Evolutionary conservation across 2,113 vertebrate genomes (phyloP).

Genomic region (Vimba vimba): DNA sequence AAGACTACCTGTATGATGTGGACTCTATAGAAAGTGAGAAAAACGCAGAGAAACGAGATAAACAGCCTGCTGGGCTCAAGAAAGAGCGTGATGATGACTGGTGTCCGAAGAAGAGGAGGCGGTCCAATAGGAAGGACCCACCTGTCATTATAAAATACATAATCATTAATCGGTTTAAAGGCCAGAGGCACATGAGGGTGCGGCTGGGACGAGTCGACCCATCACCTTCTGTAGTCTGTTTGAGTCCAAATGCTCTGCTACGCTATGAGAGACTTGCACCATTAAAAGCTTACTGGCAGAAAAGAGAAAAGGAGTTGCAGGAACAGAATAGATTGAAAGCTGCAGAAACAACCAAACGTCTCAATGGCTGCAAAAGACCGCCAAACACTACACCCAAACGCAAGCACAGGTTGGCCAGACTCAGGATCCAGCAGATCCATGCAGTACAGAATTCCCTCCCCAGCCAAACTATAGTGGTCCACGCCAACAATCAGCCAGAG

Average conservation of each 20-base stretch:
- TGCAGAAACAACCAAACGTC: conserved; percentile 89
- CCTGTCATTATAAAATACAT: conserved; percentile 99
- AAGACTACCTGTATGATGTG: conserved; percentile 97
- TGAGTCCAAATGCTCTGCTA: conserved; percentile 85
- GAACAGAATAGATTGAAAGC: conserved; percentile 84
- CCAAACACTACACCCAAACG: conserved; percentile 91
- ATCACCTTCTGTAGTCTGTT: conserved; percentile 84
- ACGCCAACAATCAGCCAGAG: conserved; percentile 59
- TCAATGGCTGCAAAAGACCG: conserved; percentile 89
- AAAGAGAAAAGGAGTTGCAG: conserved; percentile 85
- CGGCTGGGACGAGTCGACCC: conserved; percentile 92
- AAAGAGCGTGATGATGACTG: conserved; percentile 98
- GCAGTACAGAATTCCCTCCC: conserved; percentile 85
- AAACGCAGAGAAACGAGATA: conserved; percentile 93
- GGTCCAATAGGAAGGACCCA: conserved; percentile 94
- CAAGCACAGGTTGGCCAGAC: conserved; percentile 95
- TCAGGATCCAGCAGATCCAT: conserved; percentile 95
- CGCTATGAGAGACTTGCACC: conserved; percentile 95
- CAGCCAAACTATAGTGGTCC: conserved; percentile 84
- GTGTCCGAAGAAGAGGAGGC: conserved; percentile 96
- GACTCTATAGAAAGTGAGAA: conserved; percentile 96
- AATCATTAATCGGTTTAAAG: conserved; percentile 99
- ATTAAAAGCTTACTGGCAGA: conserved; percentile 95
- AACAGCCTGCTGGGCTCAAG: conserved; percentile 85
- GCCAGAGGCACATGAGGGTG: conserved; percentile 97